Evolutionary conservation across 2,888 invertebrate species (phyloP), one percentile per base, ranked within the genome.

Genomic region (Cryptocephalus primarius): DNA sequence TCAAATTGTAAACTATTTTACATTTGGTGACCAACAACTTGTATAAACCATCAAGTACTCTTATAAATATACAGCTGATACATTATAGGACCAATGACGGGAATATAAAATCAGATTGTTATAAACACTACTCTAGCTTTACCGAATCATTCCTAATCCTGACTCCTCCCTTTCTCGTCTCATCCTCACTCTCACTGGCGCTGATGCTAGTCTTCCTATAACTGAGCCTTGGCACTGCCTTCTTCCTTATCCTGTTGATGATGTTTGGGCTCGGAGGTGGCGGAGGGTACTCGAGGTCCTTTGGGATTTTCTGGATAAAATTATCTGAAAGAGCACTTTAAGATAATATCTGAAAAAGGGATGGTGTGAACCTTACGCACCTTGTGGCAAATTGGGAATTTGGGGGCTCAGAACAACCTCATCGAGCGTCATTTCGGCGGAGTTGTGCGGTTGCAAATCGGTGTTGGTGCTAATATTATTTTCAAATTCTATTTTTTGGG

Each of bases 171-270:
- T 58, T 68, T 52, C 63, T 67, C 39, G 55, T 62, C 54, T 82
- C 82, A 63, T 83, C 83, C 55, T 83, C 84, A 0, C 82, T 82
- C 65, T 84, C 83, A 58, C 79, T 79, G 1, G 79, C 78, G 68
- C 82, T 83, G 47, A 62, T 64, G 47, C 66, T 67, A 14, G 61
- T 59, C 59, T 83, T 84, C 55, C 83, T 75, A 47, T 85, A 74
- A 13, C 80, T 78, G 44, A 86, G 72, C 55, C 80, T 73, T 1
- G 86, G 86, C 4, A 77, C 76, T 4, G 86, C 83, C 36, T 81
- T 76, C 33, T 86, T 77, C 51, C 85, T 78, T 1, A 78, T 75
- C 2, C 86, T 72, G 42, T 78, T 79, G 14, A 62, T 54, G 69
- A 85, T 85, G 50, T 72, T 73, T 0, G 79, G 77, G 52, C 67